Conservation (phyloP, 1,140 invertebrate species). For the Aphelinus certus region DNA sequence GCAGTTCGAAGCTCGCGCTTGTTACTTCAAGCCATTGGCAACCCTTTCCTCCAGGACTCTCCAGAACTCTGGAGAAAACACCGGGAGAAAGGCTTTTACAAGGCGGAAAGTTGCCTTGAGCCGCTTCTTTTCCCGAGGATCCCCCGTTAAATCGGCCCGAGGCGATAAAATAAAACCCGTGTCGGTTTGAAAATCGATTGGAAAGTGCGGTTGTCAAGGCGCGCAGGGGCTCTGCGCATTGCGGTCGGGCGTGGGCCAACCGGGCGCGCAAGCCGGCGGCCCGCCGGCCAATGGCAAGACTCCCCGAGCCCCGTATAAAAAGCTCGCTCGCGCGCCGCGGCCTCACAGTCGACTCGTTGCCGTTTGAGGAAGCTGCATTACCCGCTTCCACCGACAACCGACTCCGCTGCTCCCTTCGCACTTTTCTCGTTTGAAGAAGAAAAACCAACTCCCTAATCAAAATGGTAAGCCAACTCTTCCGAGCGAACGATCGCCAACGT, state of each 20-base stretch:
- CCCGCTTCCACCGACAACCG: conserved; percentile 44
- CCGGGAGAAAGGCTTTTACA: too few species aligned
- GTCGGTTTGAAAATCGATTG: not conserved
- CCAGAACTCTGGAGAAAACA: too few species aligned
- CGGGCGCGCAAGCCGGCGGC: not conserved
- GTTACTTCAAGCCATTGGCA: too few species aligned
- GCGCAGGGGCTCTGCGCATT: conserved; percentile 26
- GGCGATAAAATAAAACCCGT: not conserved
- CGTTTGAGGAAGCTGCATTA: conserved; percentile 40
- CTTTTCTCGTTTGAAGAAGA: not conserved
- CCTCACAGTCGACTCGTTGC: conserved; percentile 35
- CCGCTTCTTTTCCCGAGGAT: too few species aligned
- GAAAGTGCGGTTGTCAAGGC: conserved; percentile 7
- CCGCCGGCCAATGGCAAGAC: not conserved
- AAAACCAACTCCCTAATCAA: conserved; percentile 27
- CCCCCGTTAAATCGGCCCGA: too few species aligned
- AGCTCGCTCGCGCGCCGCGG: not conserved
- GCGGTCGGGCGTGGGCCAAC: conserved; percentile 14
- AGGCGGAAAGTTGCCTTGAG: too few species aligned
- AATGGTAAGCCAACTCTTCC: conserved; percentile 28
- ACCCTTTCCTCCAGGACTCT: too few species aligned
- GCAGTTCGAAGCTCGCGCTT: too few species aligned
- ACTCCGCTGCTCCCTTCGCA: conserved; percentile 31
- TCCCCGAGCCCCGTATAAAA: not conserved
- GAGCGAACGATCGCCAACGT: not conserved